Base-by-base conservation (phyloP, 2,797 vertebrate species). In the Acrossocheilus fasciatus region DNA sequence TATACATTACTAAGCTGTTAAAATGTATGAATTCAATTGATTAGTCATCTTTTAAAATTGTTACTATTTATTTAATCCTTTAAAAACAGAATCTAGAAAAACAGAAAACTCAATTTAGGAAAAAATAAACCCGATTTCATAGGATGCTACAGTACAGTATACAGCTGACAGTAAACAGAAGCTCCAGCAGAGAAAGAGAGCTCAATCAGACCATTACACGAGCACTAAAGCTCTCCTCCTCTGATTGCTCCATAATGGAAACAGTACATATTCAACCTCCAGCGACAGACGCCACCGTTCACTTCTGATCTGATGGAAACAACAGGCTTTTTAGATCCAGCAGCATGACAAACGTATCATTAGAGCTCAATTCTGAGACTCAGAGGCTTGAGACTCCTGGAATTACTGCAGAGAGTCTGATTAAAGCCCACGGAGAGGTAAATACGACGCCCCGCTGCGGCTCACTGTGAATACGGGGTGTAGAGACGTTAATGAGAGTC, bases 371-470 rank as follows among this genome's bases (percentile, higher is more conserved):
- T 68, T 68, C 45, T 26, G 41, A 84, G 57, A 47, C 70, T 73
- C 36, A 8, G 4, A 39, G 30, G 12, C 57, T 62, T 75, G 2
- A 52, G 43, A 59, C 69, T 59, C 52, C 69, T 59, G 10, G 34
- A 68, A 52, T 50, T 68, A 52, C 9, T 15, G 73, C 82, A 54
- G 3, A 39, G 23, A 8, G 59, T 3, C 15, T 84, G 83, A 76
- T 54, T 84, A 84, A 77, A 77, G 83, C 83, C 83, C 83, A 77
- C 59, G 5, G 73, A 54, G 59, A 54, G 73, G 45, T 50, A 18
- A 23, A 64, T 41, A 15, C 41, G 3, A 64, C 6, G 2, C 12
- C 69, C 79, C 39, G 81, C 68, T 82, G 69, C 17, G 41, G 8
- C 72, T 64, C 41, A 15, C 73, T 41, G 59, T 26, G 73, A 43